Evolutionary conservation across 2,113 vertebrate species (phyloP).

Genomic region (Vidua chalybeata): DNA sequence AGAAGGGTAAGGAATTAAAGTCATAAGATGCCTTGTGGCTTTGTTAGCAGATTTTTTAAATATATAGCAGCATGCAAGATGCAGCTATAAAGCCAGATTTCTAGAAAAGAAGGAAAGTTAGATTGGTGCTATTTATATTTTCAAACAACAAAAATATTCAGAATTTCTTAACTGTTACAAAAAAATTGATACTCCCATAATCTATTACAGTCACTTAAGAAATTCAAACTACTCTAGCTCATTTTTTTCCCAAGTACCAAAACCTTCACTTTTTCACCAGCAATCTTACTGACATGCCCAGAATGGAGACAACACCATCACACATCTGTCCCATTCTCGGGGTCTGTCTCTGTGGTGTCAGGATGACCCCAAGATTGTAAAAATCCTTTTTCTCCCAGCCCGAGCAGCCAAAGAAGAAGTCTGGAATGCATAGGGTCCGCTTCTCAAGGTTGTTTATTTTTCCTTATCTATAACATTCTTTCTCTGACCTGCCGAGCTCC

Average conservation of each 20-base stretch:
- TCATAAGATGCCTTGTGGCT: background rate
- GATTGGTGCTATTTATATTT: background rate
- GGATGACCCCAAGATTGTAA: too few relatives aligned
- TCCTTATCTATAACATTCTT: too few relatives aligned
- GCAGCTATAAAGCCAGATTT: background rate
- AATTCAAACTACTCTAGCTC: background rate
- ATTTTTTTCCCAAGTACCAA: background rate
- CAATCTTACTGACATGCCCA: background rate
- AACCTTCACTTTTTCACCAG: background rate
- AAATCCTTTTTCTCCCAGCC: too few relatives aligned
- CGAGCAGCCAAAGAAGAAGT: too few relatives aligned
- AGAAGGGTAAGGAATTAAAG: conserved; percentile 1
- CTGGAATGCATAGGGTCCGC: too few relatives aligned
- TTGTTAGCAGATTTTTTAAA: background rate
- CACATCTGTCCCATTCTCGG: background rate
- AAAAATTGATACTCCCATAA: background rate
- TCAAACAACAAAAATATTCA: background rate
- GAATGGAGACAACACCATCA: background rate
- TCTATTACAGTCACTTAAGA: background rate
- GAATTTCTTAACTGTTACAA: background rate
- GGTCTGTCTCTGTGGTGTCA: too few relatives aligned
- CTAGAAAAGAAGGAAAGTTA: background rate
- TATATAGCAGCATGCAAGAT: background rate
- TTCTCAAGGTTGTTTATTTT: too few relatives aligned
- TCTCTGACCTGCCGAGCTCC: too few relatives aligned